Base-by-base conservation (phyloP, 53 echinoderm and acorn worm genomes). In the Luidia sarsii region DNA sequence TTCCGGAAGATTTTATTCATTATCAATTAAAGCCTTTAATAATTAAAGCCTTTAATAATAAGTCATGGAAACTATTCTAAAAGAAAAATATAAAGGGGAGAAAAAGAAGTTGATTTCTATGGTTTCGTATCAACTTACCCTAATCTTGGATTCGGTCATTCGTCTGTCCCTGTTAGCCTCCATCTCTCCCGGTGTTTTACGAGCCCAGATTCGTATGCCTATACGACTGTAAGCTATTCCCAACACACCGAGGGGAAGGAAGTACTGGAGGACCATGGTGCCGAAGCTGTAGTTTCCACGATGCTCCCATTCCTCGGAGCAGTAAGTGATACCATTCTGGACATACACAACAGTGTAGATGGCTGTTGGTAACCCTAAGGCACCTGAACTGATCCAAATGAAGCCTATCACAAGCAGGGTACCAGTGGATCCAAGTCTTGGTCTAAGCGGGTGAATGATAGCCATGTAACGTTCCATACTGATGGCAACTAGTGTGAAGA, bases 401-500 rank as follows among this genome's bases (percentile, higher is more conserved):
- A 87, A 61, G 7, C 73, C 55, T 15, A 90, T 87, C 27, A 95
- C 91, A 48, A 92, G 48, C 27, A 95, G 54, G 23, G 92, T 92
- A 57, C 86, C 82, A 9, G 57, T 82, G 15, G 81, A 85, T 15
- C 92, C 92, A 67, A 95, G 92, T 30, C 95, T 71, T 38, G 95
- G 95, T 81, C 90, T 74, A 13, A 95, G 87, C 4, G 95, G 95
- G 53, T 95, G 89, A 45, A 95, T 92, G 56, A 95, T 95, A 3
- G 95, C 95, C 23, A 92, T 88, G 50, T 92, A 95, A 34, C 95
- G 81, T 67, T 95, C 95, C 75, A 95, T 67, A 51, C 92, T 87
- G 35, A 95, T 92, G 64, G 95, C 95, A 37, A 95, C 92, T 6
- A 95, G 79, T 1, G 95, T 95, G 57, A 92, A 95, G 28, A 95